phyloP scores from a whole-genome alignment of 2,888 invertebrate genomes.

The Mythimna pallens region DNA sequence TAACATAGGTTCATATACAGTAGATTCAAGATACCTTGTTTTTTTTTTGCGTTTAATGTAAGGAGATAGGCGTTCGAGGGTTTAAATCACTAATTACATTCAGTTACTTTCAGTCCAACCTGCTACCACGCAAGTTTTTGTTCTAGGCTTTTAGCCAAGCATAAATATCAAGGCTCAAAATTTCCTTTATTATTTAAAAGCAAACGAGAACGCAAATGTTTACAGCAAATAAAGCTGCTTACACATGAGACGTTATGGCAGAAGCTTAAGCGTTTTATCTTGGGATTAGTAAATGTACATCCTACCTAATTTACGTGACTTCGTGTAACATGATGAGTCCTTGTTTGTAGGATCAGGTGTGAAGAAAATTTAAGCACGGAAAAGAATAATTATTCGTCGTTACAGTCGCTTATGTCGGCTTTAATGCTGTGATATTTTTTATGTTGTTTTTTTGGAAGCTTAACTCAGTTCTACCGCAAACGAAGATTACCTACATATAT shows the following conservation, averaged over 20 bases:
- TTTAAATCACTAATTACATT: not conserved
- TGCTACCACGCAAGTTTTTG: slow-evolving; percentile 30
- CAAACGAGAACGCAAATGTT: slow-evolving; percentile 79
- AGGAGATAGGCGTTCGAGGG: too few relatives aligned
- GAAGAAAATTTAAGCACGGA: slow-evolving; percentile 69
- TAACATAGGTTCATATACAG: too few relatives aligned
- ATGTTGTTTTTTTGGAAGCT: not conserved
- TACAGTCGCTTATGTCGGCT: slow-evolving; percentile 22
- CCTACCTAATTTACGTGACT: slow-evolving; percentile 87
- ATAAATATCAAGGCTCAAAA: slow-evolving; percentile 64
- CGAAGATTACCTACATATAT: not conserved
- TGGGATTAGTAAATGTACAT: slow-evolving; percentile 83
- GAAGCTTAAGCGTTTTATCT: slow-evolving; percentile 86
- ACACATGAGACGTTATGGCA: slow-evolving; percentile 82
- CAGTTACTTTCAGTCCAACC: slow-evolving; percentile 11
- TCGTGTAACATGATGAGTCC: slow-evolving; percentile 81
- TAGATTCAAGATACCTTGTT: too few relatives aligned
- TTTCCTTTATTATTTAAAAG: slow-evolving; percentile 76
- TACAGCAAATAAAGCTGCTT: slow-evolving; percentile 85
- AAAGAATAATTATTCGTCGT: slow-evolving; percentile 61
- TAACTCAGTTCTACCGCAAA: too few relatives aligned
- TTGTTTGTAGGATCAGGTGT: slow-evolving; percentile 82
- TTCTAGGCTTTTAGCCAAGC: slow-evolving; percentile 35
- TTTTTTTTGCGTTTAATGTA: too few relatives aligned
- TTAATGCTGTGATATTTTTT: slow-evolving; percentile 10